These are phyloP conservation scores for Aphis craccivora DNA, from an alignment of 1,140 invertebrate species.

Conservation along the genomic window DNA sequence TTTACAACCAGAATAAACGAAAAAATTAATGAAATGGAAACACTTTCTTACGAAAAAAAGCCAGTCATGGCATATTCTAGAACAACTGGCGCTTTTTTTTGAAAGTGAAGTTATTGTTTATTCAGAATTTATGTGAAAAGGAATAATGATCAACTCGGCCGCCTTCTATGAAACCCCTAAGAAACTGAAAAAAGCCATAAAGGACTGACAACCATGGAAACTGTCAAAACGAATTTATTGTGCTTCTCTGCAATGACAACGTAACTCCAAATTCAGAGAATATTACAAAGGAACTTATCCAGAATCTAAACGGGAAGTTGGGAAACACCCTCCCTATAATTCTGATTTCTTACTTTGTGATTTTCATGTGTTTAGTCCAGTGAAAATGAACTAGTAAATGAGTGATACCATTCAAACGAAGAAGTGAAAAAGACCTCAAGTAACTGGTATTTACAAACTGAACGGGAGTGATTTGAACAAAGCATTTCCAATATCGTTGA, in stretches of 20 bases:
- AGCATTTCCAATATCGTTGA: constrained; percentile 58
- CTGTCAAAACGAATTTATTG: neutral
- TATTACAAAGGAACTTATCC: constrained; percentile 60
- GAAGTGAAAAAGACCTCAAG: constrained; percentile 52
- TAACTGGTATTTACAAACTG: constrained; percentile 26
- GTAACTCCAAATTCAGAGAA: constrained; percentile 62
- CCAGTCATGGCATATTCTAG: neutral
- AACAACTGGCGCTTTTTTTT: constrained; percentile 44
- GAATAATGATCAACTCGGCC: neutral
- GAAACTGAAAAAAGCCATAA: neutral
- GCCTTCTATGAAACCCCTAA: neutral
- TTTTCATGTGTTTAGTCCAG: constrained; percentile 61
- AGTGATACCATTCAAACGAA: constrained; percentile 58
- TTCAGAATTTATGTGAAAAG: neutral
- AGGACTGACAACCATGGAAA: neutral
- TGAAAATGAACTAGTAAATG: constrained; percentile 60
- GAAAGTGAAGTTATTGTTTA: neutral
- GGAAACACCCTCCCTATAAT: constrained; percentile 62
- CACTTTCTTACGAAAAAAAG: neutral
- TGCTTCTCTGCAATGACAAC: constrained; percentile 60
- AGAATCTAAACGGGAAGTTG: constrained; percentile 62
- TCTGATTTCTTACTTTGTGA: constrained; percentile 62
- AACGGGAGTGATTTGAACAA: constrained; percentile 46
- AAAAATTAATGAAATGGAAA: neutral
- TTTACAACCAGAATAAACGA: constrained; percentile 1